Evolutionary conservation across 1,140 invertebrate species (phyloP).

Genomic region (Meloidogyne hapla): DNA sequence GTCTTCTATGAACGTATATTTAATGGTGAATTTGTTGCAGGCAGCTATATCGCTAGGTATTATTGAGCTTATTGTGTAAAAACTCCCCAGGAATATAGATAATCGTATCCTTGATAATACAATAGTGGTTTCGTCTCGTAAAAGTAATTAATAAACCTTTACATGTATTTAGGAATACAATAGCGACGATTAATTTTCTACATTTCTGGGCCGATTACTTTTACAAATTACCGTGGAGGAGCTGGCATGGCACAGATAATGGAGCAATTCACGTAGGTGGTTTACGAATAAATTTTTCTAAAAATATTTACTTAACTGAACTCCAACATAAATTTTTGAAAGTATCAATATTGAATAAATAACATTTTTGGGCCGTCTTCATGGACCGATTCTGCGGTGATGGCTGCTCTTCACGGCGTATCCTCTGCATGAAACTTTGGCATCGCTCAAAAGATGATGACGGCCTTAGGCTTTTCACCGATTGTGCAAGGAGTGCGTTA

Average conservation of each 20-base stretch:
- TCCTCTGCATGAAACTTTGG: constrained; percentile 33
- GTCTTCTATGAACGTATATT: constrained; percentile 51
- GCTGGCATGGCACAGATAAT: constrained; percentile 55
- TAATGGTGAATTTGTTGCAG: constrained; percentile 50
- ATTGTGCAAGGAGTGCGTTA: constrained; percentile 44
- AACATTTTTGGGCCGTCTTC: constrained; percentile 46
- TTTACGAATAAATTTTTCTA: constrained; percentile 15
- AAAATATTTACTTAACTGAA: not conserved
- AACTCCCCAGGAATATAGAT: not conserved
- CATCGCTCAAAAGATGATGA: constrained; percentile 36
- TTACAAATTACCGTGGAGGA: constrained; percentile 36
- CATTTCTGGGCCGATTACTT: constrained; percentile 43
- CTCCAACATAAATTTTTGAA: too few species aligned
- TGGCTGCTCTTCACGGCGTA: constrained; percentile 12
- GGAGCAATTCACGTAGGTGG: constrained; percentile 50
- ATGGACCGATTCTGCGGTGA: constrained; percentile 38
- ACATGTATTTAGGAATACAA: constrained; percentile 34
- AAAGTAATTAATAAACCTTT: not conserved
- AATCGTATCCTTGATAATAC: too few species aligned
- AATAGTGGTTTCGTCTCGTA: not conserved
- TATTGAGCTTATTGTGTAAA: not conserved
- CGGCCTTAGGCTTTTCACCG: constrained; percentile 32
- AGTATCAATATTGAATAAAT: too few species aligned
- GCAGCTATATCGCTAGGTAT: constrained; percentile 42
- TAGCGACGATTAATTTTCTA: constrained; percentile 36